Evolutionary conservation across 1,140 invertebrate genomes (phyloP).

Genomic region (Drosophila serrata): DNA sequence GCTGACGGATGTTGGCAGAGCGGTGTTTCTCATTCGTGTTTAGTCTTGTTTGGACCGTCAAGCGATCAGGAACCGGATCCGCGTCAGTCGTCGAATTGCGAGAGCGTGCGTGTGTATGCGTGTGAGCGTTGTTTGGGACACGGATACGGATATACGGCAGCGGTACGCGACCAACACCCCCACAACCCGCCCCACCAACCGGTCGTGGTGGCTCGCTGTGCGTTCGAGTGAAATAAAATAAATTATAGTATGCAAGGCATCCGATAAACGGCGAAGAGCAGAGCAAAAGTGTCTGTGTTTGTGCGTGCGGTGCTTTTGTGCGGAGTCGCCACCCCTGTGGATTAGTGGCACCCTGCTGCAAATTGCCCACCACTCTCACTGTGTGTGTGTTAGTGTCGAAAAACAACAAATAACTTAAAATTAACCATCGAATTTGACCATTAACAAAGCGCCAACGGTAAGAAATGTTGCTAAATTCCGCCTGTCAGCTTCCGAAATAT

Average conservation of each 20-base stretch:
- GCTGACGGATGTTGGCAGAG: slow-evolving; percentile 23
- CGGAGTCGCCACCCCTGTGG: slow-evolving; percentile 79
- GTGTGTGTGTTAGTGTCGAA: slow-evolving; percentile 37
- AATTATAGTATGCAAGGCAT: slow-evolving; percentile 66
- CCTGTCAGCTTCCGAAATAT: slow-evolving; percentile 4
- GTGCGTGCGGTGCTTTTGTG: slow-evolving; percentile 59
- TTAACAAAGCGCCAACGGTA: slow-evolving; percentile 14
- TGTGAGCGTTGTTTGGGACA: slow-evolving; percentile 59
- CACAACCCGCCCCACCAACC: slow-evolving; percentile 51
- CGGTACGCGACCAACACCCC: slow-evolving; percentile 65
- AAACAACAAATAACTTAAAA: slow-evolving; percentile 40
- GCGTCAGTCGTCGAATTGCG: slow-evolving; percentile 48
- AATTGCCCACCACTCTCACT: slow-evolving; percentile 61
- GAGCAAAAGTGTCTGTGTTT: slow-evolving; percentile 60
- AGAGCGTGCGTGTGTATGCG: slow-evolving; percentile 54
- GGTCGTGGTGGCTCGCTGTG: slow-evolving; percentile 66
- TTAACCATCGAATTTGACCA: slow-evolving; percentile 13
- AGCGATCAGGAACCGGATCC: slow-evolving; percentile 45
- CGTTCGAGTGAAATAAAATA: slow-evolving; percentile 37
- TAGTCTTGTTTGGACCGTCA: slow-evolving; percentile 74
- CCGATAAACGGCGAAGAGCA: slow-evolving; percentile 58
- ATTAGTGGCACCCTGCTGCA: slow-evolving; percentile 78
- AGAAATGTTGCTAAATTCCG: slow-evolving; percentile 17
- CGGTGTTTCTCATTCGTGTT: slow-evolving; percentile 21
- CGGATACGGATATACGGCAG: slow-evolving; percentile 49